Conservation (phyloP, 1,140 invertebrate species). For the Luehdorfia chinensis region DNA sequence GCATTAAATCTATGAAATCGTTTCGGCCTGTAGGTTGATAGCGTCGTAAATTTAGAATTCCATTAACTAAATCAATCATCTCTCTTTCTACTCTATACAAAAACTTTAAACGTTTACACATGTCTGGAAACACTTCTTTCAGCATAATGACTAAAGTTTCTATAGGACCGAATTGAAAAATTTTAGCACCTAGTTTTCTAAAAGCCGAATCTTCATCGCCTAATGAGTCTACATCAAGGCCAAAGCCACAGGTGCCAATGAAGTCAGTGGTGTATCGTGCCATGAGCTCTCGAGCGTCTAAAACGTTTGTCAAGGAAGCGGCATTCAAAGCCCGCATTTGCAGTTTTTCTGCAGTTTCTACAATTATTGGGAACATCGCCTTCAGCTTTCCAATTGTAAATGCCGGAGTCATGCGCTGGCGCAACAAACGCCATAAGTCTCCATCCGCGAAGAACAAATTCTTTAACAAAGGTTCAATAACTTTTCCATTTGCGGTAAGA, state of each 20-base stretch:
- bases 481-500: slow-evolving; percentile 27
- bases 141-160: slow-evolving; percentile 21
- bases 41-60: slow-evolving; percentile 29
- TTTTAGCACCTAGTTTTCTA: slow-evolving; percentile 38
- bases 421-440: slow-evolving; percentile 74
- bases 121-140: slow-evolving; percentile 28
- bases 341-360: slow-evolving; percentile 46
- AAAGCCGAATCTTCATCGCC: slow-evolving; percentile 38
- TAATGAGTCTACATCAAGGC: slow-evolving; percentile 41
- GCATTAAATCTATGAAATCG: slow-evolving; percentile 77
- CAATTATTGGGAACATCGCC: slow-evolving; percentile 72
- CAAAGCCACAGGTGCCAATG: slow-evolving; percentile 29
- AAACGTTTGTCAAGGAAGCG: slow-evolving; percentile 20
- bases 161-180: slow-evolving; percentile 29
- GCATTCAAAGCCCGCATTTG: slow-evolving; percentile 34
- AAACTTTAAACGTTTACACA: neutral
- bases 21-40: slow-evolving; percentile 48
- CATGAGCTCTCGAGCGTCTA: slow-evolving; percentile 59
- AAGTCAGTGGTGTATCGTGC: slow-evolving; percentile 60
- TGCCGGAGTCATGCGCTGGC: slow-evolving; percentile 77
- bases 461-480: slow-evolving; percentile 51
- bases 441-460: slow-evolving; percentile 46
- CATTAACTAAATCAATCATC: slow-evolving; percentile 23
- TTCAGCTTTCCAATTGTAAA: slow-evolving; percentile 79
- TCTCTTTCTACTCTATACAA: slow-evolving; percentile 1